phyloP scores from a whole-genome alignment of 2,113 vertebrate genomes.

The Pica pica region DNA sequence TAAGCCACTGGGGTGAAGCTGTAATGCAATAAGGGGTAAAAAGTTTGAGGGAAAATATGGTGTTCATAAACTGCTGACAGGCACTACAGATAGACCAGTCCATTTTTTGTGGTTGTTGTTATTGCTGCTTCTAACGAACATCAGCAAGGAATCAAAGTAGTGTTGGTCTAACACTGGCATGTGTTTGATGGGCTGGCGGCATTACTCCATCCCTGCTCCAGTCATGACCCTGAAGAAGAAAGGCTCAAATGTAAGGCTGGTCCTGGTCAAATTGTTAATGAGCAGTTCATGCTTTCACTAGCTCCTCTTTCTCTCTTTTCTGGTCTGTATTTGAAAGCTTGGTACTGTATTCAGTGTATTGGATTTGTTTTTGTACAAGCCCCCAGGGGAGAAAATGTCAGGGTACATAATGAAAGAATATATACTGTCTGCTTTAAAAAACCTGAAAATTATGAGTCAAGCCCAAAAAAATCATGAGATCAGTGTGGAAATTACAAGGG shows the following conservation, averaged over 20 bases:
- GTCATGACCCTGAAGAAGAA: not conserved
- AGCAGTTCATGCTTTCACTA: not conserved
- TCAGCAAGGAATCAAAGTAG: not conserved
- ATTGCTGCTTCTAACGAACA: not conserved
- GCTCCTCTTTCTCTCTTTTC: not conserved
- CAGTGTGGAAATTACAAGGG: not conserved
- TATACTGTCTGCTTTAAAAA: not conserved
- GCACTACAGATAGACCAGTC: not conserved
- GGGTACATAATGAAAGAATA: not conserved
- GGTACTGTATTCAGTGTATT: not conserved
- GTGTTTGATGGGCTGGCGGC: not conserved
- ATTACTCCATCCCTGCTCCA: not conserved
- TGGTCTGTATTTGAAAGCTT: not conserved
- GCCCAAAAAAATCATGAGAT: not conserved
- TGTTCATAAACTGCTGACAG: conserved; percentile 48
- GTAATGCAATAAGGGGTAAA: conserved; percentile 28
- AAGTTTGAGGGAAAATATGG: not conserved
- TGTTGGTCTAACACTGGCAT: not conserved
- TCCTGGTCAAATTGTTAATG: not conserved
- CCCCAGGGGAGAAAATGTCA: not conserved
- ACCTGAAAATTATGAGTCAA: not conserved
- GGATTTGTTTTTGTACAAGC: not conserved
- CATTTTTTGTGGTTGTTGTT: not conserved
- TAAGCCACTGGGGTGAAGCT: not conserved
- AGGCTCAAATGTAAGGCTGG: not conserved